Percentiles rank a stretch among this genome's conserved stretches.
Conservation (phyloP, 2,113 vertebrate species). For the Macroglossus sobrinus region DNA sequence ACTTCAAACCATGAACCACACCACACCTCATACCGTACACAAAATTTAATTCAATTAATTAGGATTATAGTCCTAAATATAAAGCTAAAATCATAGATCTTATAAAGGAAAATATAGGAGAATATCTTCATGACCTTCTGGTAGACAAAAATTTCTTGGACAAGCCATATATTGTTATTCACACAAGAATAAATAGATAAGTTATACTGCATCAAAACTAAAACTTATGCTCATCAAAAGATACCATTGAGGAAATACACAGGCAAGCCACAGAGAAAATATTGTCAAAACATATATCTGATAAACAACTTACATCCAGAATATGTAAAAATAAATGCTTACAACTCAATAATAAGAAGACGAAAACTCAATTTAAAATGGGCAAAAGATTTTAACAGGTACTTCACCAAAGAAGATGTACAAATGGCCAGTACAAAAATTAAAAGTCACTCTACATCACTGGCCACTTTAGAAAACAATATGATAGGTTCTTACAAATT, state of each 20-base stretch:
- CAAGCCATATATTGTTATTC: background rate
- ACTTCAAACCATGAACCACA: background rate
- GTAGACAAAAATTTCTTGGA: background rate
- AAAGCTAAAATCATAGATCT: background rate
- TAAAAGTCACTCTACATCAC: background rate
- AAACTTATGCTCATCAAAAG: background rate
- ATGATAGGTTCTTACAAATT: background rate
- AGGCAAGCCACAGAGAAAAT: background rate
- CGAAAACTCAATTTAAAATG: background rate
- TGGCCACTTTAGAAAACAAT: background rate
- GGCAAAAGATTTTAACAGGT: background rate
- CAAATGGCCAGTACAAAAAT: background rate
- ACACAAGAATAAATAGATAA: constrained; percentile 1
- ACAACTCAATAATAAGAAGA: background rate
- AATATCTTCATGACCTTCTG: background rate
- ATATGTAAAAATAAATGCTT: background rate
- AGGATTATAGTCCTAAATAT: background rate
- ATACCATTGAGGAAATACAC: background rate
- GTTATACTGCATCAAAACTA: background rate
- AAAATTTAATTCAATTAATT: background rate
- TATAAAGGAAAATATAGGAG: background rate
- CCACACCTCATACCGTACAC: background rate
- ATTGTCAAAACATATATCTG: background rate
- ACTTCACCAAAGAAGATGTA: constrained; percentile 10
- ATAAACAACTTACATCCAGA: background rate